A percentile compares a stretch with the other conserved stretches of the same genome.
phyloP scores from a whole-genome alignment of 2,113 vertebrate genomes.

The Butorides virescens region DNA sequence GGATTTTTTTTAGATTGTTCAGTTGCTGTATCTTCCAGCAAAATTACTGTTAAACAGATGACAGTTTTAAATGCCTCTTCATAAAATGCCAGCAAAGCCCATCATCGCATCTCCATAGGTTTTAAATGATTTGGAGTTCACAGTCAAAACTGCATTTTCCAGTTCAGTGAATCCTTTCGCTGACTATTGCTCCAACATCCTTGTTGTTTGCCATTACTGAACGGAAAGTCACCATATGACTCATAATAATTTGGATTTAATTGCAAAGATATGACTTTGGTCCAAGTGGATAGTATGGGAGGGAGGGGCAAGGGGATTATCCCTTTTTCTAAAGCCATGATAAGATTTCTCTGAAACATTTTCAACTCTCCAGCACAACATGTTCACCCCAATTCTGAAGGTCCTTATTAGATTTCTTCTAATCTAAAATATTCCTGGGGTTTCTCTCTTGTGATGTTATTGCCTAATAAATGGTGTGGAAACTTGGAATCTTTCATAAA shows the following conservation, averaged over 20 bases:
- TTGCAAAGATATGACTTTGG: slow-evolving; percentile 36
- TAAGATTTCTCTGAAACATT: neutral
- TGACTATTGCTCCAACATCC: slow-evolving; percentile 48
- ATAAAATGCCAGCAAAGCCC: slow-evolving; percentile 25
- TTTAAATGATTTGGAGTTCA: slow-evolving; percentile 61
- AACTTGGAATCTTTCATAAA: slow-evolving; percentile 58
- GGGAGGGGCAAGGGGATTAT: neutral
- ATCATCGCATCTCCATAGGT: slow-evolving; percentile 56
- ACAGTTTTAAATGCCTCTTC: slow-evolving; percentile 4
- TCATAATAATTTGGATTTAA: slow-evolving; percentile 35
- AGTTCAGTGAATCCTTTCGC: slow-evolving; percentile 64
- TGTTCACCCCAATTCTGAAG: neutral
- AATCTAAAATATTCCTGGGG: slow-evolving; percentile 54
- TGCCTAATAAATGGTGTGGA: slow-evolving; percentile 64
- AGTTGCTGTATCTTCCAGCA: slow-evolving; percentile 43
- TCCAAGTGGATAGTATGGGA: neutral
- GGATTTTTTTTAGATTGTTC: neutral
- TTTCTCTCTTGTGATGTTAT: slow-evolving; percentile 50
- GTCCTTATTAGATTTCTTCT: slow-evolving; percentile 41
- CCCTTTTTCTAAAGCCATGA: neutral
- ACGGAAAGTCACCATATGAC: slow-evolving; percentile 38
- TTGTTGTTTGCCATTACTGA: slow-evolving; percentile 51
- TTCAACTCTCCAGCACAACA: neutral
- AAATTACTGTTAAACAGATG: slow-evolving; percentile 61
- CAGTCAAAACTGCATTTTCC: slow-evolving; percentile 63